Conservation (phyloP, 2,888 invertebrate species). For the Athalia cordata region DNA sequence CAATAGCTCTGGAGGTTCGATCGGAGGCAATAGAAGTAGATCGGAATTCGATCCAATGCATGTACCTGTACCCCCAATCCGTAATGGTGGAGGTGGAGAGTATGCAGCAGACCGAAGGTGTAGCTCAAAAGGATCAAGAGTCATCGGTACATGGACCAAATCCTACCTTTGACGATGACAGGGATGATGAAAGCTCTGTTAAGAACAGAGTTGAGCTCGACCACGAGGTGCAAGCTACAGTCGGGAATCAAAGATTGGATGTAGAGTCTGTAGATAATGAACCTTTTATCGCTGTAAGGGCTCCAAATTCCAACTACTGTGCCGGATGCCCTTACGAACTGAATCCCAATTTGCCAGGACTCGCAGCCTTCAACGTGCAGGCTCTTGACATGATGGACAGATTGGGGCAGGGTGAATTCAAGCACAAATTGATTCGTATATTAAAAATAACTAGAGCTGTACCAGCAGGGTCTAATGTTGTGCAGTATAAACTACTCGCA, state of each 20-base stretch:
- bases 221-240: slow-evolving; percentile 63
- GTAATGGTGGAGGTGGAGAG: slow-evolving; percentile 52
- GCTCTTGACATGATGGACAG: slow-evolving; percentile 64
- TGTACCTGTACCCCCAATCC: slow-evolving; percentile 60
- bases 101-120: slow-evolving; percentile 49
- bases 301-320: slow-evolving; percentile 62
- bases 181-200: slow-evolving; percentile 57
- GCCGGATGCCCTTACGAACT: slow-evolving; percentile 70
- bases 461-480: slow-evolving; percentile 62
- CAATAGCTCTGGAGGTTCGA: slow-evolving; percentile 63
- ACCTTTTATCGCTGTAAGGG: slow-evolving; percentile 66
- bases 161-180: slow-evolving; percentile 1
- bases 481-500: slow-evolving; percentile 65
- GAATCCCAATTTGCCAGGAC: slow-evolving; percentile 67
- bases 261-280: slow-evolving; percentile 58
- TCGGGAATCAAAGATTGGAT: slow-evolving; percentile 50
- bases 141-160: slow-evolving; percentile 50
- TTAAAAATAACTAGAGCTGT: slow-evolving; percentile 64
- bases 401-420: slow-evolving; percentile 61
- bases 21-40: slow-evolving; percentile 59
- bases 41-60: slow-evolving; percentile 64
- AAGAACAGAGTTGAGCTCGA: slow-evolving; percentile 62
- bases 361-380: slow-evolving; percentile 62
- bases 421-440: slow-evolving; percentile 64
- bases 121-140: slow-evolving; percentile 42